phyloP scores from a whole-genome alignment of 2,113 vertebrate genomes.

The Mustela lutreola region DNA sequence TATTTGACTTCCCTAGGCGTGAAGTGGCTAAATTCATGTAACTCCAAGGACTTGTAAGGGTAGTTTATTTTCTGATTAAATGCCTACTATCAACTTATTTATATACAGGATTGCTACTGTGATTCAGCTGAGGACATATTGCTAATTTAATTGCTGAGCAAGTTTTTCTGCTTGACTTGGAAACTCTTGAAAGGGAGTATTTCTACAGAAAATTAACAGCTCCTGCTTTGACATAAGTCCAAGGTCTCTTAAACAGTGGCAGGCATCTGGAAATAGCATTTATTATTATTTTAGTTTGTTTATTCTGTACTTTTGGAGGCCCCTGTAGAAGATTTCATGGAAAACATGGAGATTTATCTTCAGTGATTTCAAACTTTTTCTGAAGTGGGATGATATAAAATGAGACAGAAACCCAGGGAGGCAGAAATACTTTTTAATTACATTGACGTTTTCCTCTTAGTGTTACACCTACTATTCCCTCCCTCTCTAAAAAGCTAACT shows the following conservation, averaged over 20 bases:
- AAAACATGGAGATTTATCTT: neutral
- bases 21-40: neutral
- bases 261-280: slow-evolving; percentile 6
- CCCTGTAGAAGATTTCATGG: neutral
- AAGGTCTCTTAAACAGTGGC: neutral
- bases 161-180: slow-evolving; percentile 74
- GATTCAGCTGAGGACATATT: slow-evolving; percentile 63
- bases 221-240: slow-evolving; percentile 58
- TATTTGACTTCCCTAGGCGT: neutral
- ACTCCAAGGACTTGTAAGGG: neutral
- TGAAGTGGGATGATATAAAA: slow-evolving; percentile 39
- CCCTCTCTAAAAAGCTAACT: neutral
- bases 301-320: neutral
- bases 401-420: neutral
- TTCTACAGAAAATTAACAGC: slow-evolving; percentile 80
- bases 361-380: neutral
- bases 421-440: neutral
- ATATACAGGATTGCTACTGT: neutral
- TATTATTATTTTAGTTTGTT: neutral
- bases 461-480: neutral
- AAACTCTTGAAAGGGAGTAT: slow-evolving; percentile 72
- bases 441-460: neutral
- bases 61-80: slow-evolving; percentile 57
- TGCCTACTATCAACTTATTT: slow-evolving; percentile 63
- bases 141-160: slow-evolving; percentile 72